Evolutionary conservation across 2,797 vertebrate genomes (phyloP), one percentile per base, ranked within the genome.

Genomic region (Gymnodraco acuticeps): DNA sequence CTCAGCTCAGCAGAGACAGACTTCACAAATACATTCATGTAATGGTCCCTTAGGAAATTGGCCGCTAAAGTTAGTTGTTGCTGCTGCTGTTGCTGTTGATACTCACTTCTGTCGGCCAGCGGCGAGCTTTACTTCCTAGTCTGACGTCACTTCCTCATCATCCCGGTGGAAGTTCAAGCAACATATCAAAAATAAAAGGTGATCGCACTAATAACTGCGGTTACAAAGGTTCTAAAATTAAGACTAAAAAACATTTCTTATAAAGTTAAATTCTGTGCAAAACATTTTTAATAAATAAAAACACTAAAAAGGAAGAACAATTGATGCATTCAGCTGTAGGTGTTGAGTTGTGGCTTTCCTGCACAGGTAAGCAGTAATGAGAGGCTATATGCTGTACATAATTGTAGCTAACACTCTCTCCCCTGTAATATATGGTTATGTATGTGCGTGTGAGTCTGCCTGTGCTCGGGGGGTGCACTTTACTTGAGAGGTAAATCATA

Each of bases 401-500:
- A 59, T 80, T 80, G 80, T 19, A 59, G 31, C 13, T 17, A n/a
- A 70, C 27, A 72, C 42, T 19, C 41, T 42, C 0, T 62, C 38
- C 38, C 65, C 48, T 71, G 47, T 43, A 12, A 48, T 8, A 71
- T 31, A 43, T 46, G 7, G 14, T n/a, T 19, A 31, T 65, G 19
- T 60, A 3, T 10, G n/a, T 55, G 52, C 46, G 55, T 13, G 16
- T 13, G 53, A 23, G 19, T 6, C 23, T 43, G 61, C 7, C 11
- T 12, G 66, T 53, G 70, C 15, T 17, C 20, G 38, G 5, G 15
- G 41, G 53, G 5, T 77, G 78, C 82, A 82, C 86, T 90, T 88
- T 85, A 81, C 84, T 90, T 82, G 84, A 88, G 85, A 77, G 87
- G 86, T 88, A 93, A 93, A 95, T 91, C 90, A 88, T 83, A 89